Percentiles rank a stretch among this genome's conserved stretches.
Conservation (phyloP, 1,140 invertebrate genomes). For the Chrysomallon squamiferum region DNA sequence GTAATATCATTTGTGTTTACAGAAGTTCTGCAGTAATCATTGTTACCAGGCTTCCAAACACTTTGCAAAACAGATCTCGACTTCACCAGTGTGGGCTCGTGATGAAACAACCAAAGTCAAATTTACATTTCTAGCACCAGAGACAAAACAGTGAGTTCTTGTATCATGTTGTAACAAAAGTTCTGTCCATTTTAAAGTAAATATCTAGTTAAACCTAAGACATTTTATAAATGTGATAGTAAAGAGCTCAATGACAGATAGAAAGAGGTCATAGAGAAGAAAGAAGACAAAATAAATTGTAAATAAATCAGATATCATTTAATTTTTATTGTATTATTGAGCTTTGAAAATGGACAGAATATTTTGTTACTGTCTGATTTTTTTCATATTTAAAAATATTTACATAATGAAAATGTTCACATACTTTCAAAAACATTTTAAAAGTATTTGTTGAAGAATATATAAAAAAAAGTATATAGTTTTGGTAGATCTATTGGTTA, state of each 20-base stretch:
- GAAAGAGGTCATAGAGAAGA: neutral
- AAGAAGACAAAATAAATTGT: neutral
- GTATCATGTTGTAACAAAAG: too few species aligned
- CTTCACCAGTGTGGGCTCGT: slow-evolving; percentile 82
- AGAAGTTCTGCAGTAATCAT: slow-evolving; percentile 81
- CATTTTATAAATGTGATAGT: neutral
- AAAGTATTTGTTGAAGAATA: too few species aligned
- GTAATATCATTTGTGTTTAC: slow-evolving; percentile 36
- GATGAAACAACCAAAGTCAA: slow-evolving; percentile 62
- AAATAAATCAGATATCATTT: neutral
- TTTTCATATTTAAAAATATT: too few species aligned
- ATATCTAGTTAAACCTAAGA: neutral
- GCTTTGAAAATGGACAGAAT: too few species aligned
- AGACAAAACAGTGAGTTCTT: slow-evolving; percentile 22
- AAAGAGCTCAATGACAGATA: neutral
- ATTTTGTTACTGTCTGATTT: too few species aligned
- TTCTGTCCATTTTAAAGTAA: too few species aligned
- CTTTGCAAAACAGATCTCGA: slow-evolving; percentile 80
- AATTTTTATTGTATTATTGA: slow-evolving; percentile 1
- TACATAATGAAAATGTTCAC: too few species aligned
- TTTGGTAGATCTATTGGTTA: too few species aligned
- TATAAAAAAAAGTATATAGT: too few species aligned
- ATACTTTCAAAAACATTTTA: too few species aligned
- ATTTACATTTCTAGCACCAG: slow-evolving; percentile 26
- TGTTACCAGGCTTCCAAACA: slow-evolving; percentile 82